phyloP scores from a whole-genome alignment of 2,113 vertebrate species.

The Barnardius zonarius region DNA sequence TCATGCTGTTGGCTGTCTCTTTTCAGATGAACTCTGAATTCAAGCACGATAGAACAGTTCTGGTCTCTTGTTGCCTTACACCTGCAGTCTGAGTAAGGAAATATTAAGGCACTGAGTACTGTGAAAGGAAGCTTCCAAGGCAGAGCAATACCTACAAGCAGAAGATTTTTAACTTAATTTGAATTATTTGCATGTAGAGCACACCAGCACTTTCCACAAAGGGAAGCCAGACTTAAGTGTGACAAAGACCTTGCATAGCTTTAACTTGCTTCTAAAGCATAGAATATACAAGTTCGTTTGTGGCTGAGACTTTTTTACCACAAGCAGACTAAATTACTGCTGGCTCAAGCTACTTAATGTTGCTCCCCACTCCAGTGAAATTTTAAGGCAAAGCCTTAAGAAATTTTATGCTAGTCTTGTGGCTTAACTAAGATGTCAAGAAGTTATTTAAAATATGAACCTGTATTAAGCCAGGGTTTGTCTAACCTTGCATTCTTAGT shows the following conservation, averaged over 20 bases:
- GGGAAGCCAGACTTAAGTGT: neutral
- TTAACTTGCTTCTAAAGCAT: neutral
- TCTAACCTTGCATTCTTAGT: neutral
- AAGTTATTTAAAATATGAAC: neutral
- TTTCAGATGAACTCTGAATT: neutral
- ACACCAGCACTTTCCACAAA: neutral
- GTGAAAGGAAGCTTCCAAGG: neutral
- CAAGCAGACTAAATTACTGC: neutral
- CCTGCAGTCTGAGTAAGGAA: neutral
- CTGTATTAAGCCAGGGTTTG: neutral
- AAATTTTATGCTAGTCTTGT: neutral
- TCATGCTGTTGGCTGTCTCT: neutral
- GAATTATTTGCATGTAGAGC: neutral
- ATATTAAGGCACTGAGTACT: neutral
- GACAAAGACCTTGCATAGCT: neutral
- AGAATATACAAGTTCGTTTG: neutral
- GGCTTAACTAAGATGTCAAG: neutral
- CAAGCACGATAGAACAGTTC: neutral
- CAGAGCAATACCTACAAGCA: neutral
- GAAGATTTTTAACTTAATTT: neutral
- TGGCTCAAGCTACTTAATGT: neutral
- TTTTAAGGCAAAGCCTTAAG: neutral
- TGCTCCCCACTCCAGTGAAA: fast-evolving
- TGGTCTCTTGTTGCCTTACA: neutral
- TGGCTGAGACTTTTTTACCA: neutral